phyloP scores from a whole-genome alignment of 2,888 invertebrate species.

The Nymphalis c-album region DNA sequence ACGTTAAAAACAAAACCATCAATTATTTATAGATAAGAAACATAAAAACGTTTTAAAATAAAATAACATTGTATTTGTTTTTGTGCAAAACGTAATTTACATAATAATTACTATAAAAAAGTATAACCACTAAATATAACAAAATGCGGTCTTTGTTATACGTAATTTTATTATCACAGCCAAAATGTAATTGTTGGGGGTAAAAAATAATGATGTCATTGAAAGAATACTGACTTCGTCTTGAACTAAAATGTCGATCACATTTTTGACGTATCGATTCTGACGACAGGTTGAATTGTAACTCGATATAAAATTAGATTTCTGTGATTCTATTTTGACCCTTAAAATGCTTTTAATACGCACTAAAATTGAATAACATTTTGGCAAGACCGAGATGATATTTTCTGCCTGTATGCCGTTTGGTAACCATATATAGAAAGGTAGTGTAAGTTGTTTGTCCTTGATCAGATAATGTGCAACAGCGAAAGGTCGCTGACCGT shows the following conservation, averaged over 20 bases:
- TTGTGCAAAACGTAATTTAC: conserved; percentile 2
- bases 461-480: conserved; percentile 29
- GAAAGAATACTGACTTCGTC: background rate
- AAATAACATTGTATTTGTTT: background rate
- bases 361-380: background rate
- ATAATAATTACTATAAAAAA: background rate
- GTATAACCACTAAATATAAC: background rate
- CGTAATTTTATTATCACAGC: background rate
- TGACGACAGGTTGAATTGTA: background rate
- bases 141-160: background rate
- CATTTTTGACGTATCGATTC: background rate
- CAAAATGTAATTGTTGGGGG: background rate
- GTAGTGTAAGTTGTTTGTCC: conserved; percentile 35
- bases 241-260: background rate
- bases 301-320: background rate
- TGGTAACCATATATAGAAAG: conserved; percentile 31
- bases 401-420: conserved; percentile 12
- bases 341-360: background rate
- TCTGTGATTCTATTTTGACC: background rate
- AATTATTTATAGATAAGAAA: background rate
- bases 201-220: background rate
- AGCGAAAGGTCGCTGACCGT: conserved; percentile 31
- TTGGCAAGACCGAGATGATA: background rate
- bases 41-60: background rate
- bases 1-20: background rate